Evolutionary conservation across 2,888 invertebrate genomes (phyloP), one percentile per base, ranked within the genome.

Genomic region (Euclidia mi): DNA sequence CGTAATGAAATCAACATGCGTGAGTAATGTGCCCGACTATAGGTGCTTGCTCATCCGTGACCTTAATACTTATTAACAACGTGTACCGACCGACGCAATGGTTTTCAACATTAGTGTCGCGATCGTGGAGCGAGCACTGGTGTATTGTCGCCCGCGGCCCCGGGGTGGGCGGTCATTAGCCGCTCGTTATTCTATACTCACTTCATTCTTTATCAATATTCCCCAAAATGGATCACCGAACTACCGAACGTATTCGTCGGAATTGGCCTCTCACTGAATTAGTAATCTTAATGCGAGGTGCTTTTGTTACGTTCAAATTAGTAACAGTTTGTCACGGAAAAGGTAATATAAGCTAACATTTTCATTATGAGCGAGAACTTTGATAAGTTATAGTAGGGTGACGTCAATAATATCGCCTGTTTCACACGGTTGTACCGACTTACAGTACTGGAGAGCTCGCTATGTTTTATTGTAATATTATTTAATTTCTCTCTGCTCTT

Each of bases 241-340:
- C 7, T 1, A 25, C 20, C 4, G 20, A 25, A 25, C 20, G 7
- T 7, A 25, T 25, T 25, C 20, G 20, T 6, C 20, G 20, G 20
- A 6, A 25, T 25, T 6, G 20, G 7, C 6, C 20, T 25, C 7
- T 25, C 7, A 25, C 20, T 25, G 20, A 25, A 25, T 25, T 20
- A 25, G 4, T 25, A 25, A 25, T 7, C 3, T 25, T 25, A 25
- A 25, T 25, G 7, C 20, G 20, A 25, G 20, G 20, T 25, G 20
- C 2, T 25, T 25, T 25, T 25, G 6, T 25, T 6, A 25, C 7
- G 20, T 25, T 25, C 6, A 0, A 25, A 75, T 81, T 79, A 82
- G n/a, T 82, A 78, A 78, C 72, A 56, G 61, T 59, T 70, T 71
- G 79, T 79, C 81, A 80, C 20, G 79, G 71, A 71, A 79, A 56